phyloP scores from a whole-genome alignment of 1,140 invertebrate genomes.

The Gonioctena quinquepunctata region DNA sequence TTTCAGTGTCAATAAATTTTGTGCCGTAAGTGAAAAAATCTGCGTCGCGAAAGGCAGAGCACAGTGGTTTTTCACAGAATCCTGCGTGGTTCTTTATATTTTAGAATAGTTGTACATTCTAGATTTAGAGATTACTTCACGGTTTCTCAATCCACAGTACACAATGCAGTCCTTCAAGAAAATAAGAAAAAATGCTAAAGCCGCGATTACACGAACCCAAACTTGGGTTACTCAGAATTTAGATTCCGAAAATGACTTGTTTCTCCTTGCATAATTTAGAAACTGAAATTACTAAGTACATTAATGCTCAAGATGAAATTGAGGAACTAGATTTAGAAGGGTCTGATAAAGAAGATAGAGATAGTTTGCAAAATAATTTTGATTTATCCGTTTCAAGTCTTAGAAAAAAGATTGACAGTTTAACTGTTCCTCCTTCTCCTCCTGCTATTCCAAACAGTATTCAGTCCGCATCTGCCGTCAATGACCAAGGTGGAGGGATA shows the following conservation, averaged over 20 bases:
- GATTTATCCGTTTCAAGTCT: background rate
- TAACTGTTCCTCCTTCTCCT: background rate
- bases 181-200: background rate
- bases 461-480: background rate
- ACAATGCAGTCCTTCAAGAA: background rate
- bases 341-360: background rate
- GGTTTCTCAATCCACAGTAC: background rate
- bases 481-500: background rate
- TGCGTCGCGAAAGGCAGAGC: background rate
- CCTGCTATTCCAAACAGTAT: background rate
- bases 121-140: background rate
- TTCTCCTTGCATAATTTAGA: background rate
- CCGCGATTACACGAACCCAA: background rate
- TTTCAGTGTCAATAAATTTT: background rate
- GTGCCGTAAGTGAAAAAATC: background rate
- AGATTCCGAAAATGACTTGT: background rate
- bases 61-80: background rate
- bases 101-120: background rate
- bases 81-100: background rate
- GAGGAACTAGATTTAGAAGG: background rate
- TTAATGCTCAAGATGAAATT: background rate
- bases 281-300: background rate
- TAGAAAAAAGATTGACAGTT: background rate
- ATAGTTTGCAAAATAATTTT: background rate
- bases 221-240: background rate